Base-by-base conservation (phyloP, 2,113 vertebrate species). In the Mionectes macconnelli region DNA sequence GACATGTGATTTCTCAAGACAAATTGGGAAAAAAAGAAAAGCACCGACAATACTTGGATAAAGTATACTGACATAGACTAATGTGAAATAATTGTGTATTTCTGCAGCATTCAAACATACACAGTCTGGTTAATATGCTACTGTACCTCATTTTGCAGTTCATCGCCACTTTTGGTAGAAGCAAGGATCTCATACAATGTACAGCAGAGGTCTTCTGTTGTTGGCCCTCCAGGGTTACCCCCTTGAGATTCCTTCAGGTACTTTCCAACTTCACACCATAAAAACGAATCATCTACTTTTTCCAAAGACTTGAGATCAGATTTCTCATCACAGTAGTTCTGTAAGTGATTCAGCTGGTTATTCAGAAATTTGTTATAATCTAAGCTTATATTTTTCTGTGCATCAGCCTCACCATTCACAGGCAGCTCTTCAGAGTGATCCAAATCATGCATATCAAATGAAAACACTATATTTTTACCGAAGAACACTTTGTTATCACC, bases 141-240 rank as follows among this genome's bases (percentile, higher is more conserved):
- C 93, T 42, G 44, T 97, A 99, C 99, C 99, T 99, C 99, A 96
- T 99, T 99, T 96, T 99, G 99, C 96, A 99, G 99, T 95, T 99
- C 99, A 91, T 99, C 99, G 10, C 98, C 98, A 75, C 98, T 99
- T 98, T 97, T 99, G 84, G 96, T 95, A 85, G 99, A 99, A 62
- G 99, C 98, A 97, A 99, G 98, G 98, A 99, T 99, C 95, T 99
- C 99, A 57, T 99, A 99, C 89, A 99, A 98, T 89, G 99, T 99
- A 90, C 98, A 98, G 98, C 98, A 99, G 84, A 99, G 98, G 94
- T 99, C 99, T 96, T 99, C 99, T 35, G 98, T 96, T 90, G 98
- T 99, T 83, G 99, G 99, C 4, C 98, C 98, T 84, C 98, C 98
- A 95, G 98, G 97, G 91, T 98, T 99, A 77, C 98, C 98, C 30